These are phyloP conservation scores for Malthinus seriepunctatus DNA, from an alignment of 2,888 invertebrate genomes.

Conservation along the genomic window DNA sequence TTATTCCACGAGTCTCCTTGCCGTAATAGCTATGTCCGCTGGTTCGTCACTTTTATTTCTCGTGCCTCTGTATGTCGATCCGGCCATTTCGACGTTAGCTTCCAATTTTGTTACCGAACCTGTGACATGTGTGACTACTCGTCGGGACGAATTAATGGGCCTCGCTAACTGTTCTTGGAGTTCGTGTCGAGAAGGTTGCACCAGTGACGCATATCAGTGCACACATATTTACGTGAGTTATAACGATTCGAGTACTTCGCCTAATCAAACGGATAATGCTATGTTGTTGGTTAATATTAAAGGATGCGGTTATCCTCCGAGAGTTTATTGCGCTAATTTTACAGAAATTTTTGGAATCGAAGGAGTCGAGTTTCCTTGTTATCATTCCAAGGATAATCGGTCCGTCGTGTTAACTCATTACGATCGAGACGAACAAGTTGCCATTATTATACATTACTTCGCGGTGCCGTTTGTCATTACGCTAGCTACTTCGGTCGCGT, in stretches of 20 bases:
- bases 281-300: slow-evolving; percentile 78
- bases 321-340: slow-evolving; percentile 76
- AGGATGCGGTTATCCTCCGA: slow-evolving; percentile 82
- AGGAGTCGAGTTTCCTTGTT: slow-evolving; percentile 68
- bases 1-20: slow-evolving; percentile 71
- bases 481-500: slow-evolving; percentile 79
- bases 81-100: slow-evolving; percentile 67
- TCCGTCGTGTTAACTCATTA: slow-evolving; percentile 83
- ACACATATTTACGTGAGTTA: slow-evolving; percentile 67
- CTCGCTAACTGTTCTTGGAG: slow-evolving; percentile 76
- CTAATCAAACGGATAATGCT: slow-evolving; percentile 57
- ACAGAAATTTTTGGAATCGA: slow-evolving; percentile 70
- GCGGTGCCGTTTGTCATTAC: slow-evolving; percentile 84
- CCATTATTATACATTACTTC: slow-evolving; percentile 81
- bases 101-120: slow-evolving; percentile 77
- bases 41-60: slow-evolving; percentile 74
- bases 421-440: slow-evolving; percentile 80
- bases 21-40: slow-evolving; percentile 71
- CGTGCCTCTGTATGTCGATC: slow-evolving; percentile 73
- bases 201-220: slow-evolving; percentile 73
- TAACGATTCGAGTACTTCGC: slow-evolving; percentile 46
- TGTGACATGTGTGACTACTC: slow-evolving; percentile 72
- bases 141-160: slow-evolving; percentile 71
- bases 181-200: slow-evolving; percentile 82
- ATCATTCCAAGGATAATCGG: slow-evolving; percentile 76